Conservation (phyloP, 2,113 vertebrate species). For the Sclerurus mexicanus region DNA sequence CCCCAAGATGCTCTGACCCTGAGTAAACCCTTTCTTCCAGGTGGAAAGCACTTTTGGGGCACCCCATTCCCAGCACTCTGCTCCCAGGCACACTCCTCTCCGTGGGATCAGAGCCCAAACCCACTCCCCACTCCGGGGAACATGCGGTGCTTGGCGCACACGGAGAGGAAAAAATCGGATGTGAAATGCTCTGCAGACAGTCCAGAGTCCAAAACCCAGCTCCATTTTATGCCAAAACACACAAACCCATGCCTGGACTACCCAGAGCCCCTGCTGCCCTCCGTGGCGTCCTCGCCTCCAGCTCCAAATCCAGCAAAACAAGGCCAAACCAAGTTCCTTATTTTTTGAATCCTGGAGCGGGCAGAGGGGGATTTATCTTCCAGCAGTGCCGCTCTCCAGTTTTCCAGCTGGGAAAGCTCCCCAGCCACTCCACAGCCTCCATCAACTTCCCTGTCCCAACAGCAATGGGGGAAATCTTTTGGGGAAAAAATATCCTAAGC, state of each 20-base stretch:
- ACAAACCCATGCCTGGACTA: background rate
- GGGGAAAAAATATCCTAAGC: background rate
- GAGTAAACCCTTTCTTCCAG: background rate
- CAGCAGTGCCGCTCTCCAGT: background rate
- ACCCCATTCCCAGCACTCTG: rapidly evolving
- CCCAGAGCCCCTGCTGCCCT: background rate
- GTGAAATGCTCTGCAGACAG: background rate
- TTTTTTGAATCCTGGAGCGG: background rate
- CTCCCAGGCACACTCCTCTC: background rate
- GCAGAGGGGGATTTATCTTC: background rate
- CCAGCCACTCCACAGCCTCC: background rate
- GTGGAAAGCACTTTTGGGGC: background rate
- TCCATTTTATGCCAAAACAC: background rate
- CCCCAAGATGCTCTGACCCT: background rate
- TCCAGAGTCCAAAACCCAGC: background rate
- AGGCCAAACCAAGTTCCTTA: background rate
- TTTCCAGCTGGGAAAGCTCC: background rate
- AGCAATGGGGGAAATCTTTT: background rate
- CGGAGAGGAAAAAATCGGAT: rapidly evolving
- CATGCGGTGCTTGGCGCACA: rapidly evolving
- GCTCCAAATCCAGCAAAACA: background rate
- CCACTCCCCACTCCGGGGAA: background rate
- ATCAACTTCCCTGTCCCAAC: background rate
- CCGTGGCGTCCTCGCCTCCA: background rate
- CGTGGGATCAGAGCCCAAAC: background rate